phyloP scores from a whole-genome alignment of 2,797 vertebrate species.

The Streptopelia turtur region DNA sequence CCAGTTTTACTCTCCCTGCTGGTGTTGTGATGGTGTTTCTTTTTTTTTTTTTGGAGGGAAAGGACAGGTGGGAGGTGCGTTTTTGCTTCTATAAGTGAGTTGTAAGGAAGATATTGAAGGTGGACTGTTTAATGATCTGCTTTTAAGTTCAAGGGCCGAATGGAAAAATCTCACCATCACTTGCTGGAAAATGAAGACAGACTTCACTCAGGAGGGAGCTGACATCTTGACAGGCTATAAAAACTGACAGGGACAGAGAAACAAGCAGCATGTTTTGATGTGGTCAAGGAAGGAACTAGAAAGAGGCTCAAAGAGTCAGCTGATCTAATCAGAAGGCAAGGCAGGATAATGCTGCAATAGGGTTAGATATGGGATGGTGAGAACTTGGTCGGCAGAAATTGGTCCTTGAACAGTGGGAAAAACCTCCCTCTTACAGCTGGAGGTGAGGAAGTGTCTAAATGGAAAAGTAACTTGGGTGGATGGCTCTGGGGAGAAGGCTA shows the following conservation, averaged over 20 bases:
- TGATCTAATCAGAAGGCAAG: not conserved
- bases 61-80: rapidly evolving
- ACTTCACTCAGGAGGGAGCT: not conserved
- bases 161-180: not conserved
- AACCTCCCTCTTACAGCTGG: not conserved
- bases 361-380: not conserved
- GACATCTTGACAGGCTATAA: not conserved
- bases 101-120: not conserved
- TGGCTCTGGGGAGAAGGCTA: not conserved
- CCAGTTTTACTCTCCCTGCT: not conserved
- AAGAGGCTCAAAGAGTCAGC: not conserved
- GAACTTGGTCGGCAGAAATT: not conserved
- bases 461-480: not conserved
- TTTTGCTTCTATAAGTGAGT: not conserved
- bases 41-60: not conserved
- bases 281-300: not conserved
- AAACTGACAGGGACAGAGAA: not conserved
- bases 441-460: not conserved
- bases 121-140: not conserved
- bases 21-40: not conserved
- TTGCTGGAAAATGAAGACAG: not conserved
- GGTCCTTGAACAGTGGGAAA: not conserved
- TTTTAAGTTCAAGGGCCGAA: not conserved
- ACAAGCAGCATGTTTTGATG: not conserved
- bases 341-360: not conserved